Conservation (phyloP, 2,113 vertebrate genomes). For the Gambusia holbrooki region DNA sequence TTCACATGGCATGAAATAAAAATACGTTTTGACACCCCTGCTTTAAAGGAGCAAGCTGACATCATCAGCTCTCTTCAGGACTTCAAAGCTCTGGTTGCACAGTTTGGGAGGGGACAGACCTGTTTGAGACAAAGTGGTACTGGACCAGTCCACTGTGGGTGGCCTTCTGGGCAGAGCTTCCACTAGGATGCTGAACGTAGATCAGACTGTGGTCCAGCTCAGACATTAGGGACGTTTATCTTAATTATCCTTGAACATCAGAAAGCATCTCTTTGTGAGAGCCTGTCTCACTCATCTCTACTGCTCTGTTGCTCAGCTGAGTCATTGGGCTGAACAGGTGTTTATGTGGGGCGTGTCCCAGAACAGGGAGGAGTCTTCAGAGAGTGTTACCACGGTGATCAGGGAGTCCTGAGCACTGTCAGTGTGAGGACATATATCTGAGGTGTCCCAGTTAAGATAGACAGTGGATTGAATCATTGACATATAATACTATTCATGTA, state of each 20-base stretch:
- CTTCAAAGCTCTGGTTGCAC: constrained; percentile 93
- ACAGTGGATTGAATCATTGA: too few relatives aligned
- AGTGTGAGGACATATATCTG: constrained; percentile 80
- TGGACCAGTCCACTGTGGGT: constrained; percentile 86
- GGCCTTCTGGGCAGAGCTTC: constrained; percentile 88
- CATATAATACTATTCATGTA: too few relatives aligned
- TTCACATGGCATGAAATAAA: too few relatives aligned
- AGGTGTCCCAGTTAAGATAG: neutral
- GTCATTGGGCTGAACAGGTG: constrained; percentile 91
- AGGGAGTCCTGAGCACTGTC: constrained; percentile 89
- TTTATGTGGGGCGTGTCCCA: constrained; percentile 83
- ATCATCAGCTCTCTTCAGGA: constrained; percentile 90
- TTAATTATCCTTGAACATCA: neutral
- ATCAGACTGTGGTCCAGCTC: constrained; percentile 86
- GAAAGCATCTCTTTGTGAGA: neutral
- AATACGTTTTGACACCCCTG: too few relatives aligned
- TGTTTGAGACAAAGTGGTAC: constrained; percentile 80
- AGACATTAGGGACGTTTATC: constrained; percentile 83
- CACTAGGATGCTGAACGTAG: constrained; percentile 88
- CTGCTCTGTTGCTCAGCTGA: constrained; percentile 90
- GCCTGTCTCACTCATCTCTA: constrained; percentile 80
- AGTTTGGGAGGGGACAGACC: constrained; percentile 85
- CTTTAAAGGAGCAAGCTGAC: constrained; percentile 76
- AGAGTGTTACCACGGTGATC: constrained; percentile 86
- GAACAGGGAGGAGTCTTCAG: constrained; percentile 86